A percentile compares a stretch with the other conserved stretches of the same genome.
phyloP scores from a whole-genome alignment of 2,888 invertebrate species.

The Philereme vetulata region DNA sequence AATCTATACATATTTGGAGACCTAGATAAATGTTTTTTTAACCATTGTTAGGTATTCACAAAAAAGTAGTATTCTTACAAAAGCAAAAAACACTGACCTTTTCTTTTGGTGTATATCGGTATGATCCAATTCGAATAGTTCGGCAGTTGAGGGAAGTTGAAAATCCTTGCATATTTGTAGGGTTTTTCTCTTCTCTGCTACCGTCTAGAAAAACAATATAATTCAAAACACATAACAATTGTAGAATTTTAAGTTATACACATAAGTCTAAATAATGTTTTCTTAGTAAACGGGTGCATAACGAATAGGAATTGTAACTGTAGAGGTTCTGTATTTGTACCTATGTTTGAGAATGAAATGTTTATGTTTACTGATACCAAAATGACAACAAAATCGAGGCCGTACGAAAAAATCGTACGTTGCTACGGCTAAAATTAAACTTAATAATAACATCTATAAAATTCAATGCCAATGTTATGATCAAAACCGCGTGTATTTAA shows the following conservation, averaged over 20 bases:
- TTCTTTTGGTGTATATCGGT: conserved; percentile 90
- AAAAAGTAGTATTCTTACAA: conserved; percentile 21
- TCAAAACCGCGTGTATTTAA: conserved; percentile 17
- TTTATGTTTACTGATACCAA: no score
- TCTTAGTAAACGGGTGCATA: no score
- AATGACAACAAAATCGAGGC: no score
- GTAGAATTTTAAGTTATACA: no score
- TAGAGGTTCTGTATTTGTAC: no score
- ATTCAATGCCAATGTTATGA: conserved; percentile 9
- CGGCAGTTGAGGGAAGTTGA: conserved; percentile 87
- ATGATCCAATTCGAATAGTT: conserved; percentile 93
- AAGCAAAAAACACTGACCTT: conserved; percentile 77
- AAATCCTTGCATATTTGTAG: conserved; percentile 68
- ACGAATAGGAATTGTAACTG: no score
- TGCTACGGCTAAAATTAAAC: conserved; percentile 6
- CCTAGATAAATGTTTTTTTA: no score
- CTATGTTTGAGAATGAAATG: no score
- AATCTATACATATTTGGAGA: no score
- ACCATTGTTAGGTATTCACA: neutral
- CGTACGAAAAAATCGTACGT: no score
- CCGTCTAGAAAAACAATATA: conserved; percentile 67
- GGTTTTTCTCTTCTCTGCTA: conserved; percentile 79
- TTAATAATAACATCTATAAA: neutral
- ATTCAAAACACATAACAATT: neutral
- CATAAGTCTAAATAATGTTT: no score